Conservation (phyloP, 2,797 vertebrate genomes). For the Mastacembelus armatus region DNA sequence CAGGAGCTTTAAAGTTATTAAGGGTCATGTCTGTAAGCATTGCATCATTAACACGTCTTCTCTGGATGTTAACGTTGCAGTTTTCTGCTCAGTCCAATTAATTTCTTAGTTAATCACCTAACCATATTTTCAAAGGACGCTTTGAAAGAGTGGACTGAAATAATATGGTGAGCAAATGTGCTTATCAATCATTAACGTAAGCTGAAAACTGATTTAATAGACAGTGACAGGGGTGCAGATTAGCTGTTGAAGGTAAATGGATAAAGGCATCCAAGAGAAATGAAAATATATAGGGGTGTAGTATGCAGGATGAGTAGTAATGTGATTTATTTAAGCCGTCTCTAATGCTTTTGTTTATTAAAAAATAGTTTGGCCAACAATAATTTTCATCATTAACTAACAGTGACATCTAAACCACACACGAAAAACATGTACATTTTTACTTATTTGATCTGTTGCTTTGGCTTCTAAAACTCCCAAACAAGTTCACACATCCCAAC, state of each 20-base stretch:
- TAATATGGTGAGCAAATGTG: conserved; percentile 40
- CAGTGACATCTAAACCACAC: not conserved
- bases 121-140: conserved; percentile 32
- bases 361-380: not conserved
- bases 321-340: conserved; percentile 7
- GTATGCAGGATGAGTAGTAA: not conserved
- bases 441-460: not conserved
- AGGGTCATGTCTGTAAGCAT: conserved; percentile 32
- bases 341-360: not conserved
- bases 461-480: not conserved
- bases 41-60: conserved; percentile 55
- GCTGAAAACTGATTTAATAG: conserved; percentile 51
- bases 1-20: conserved; percentile 45
- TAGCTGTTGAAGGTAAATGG: conserved; percentile 40
- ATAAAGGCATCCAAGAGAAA: conserved; percentile 30
- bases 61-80: conserved; percentile 42
- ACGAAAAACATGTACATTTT: not conserved
- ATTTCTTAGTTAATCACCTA: conserved; percentile 54
- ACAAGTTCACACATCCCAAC: no score
- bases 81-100: conserved; percentile 56
- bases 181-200: conserved; percentile 49
- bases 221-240: conserved; percentile 41
- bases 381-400: not conserved
- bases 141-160: conserved; percentile 34
- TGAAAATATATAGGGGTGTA: conserved; percentile 1